Conservation (phyloP, 2,888 invertebrate genomes). For the Tenthredo distinguenda region DNA sequence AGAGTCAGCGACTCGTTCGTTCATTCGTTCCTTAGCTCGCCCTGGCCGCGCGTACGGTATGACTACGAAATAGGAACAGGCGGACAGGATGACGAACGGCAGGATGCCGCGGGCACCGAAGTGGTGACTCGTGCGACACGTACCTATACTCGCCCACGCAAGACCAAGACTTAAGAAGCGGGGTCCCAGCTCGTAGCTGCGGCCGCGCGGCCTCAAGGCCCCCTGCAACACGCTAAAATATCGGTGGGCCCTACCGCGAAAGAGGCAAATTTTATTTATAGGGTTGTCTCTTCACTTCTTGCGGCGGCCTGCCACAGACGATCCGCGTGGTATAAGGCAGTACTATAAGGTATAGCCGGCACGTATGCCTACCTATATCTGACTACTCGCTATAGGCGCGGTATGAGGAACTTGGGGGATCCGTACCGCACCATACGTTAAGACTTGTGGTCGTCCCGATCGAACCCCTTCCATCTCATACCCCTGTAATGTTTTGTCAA, state of each 20-base stretch:
- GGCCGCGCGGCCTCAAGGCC: slow-evolving; percentile 42
- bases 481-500: slow-evolving; percentile 16
- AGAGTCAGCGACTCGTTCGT: slow-evolving; percentile 23
- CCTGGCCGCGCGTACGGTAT: slow-evolving; percentile 43
- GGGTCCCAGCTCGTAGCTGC: slow-evolving; percentile 44
- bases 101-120: slow-evolving; percentile 72
- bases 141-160: slow-evolving; percentile 72
- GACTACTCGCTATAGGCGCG: slow-evolving; percentile 4
- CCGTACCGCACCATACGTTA: slow-evolving; percentile 12
- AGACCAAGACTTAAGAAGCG: slow-evolving; percentile 52
- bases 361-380: slow-evolving; percentile 12
- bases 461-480: background rate
- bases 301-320: slow-evolving; percentile 59
- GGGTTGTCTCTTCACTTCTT: slow-evolving; percentile 62
- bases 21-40: slow-evolving; percentile 5
- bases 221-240: slow-evolving; percentile 59
- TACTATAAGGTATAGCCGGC: slow-evolving; percentile 25
- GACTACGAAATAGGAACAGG: slow-evolving; percentile 72
- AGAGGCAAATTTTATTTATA: slow-evolving; percentile 71
- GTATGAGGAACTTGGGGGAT: slow-evolving; percentile 13
- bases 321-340: slow-evolving; percentile 53
- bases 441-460: slow-evolving; percentile 29
- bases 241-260: slow-evolving; percentile 62
- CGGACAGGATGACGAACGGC: slow-evolving; percentile 76
- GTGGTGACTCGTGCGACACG: slow-evolving; percentile 75